Percentiles rank a stretch among this genome's conserved stretches.
phyloP scores from a whole-genome alignment of 2,113 vertebrate genomes.

The Cyanoderma ruficeps region DNA sequence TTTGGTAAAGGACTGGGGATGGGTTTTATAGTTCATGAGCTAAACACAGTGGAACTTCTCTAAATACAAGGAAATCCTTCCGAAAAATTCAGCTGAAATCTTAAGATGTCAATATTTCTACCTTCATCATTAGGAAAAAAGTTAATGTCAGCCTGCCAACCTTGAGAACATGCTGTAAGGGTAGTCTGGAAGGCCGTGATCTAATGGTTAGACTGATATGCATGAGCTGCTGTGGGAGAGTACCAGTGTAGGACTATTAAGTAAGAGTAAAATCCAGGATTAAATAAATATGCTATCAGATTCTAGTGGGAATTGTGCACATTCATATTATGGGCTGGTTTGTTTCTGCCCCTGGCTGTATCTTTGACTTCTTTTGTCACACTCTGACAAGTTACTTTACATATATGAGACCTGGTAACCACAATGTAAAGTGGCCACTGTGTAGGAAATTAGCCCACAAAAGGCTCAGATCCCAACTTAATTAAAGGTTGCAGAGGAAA shows the following conservation, averaged over 20 bases:
- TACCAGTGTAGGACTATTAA: background rate
- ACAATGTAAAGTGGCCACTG: background rate
- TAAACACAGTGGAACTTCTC: background rate
- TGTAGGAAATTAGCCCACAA: background rate
- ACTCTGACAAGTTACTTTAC: background rate
- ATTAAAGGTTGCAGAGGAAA: background rate
- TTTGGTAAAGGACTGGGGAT: background rate
- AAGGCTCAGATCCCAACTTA: background rate
- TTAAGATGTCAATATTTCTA: background rate
- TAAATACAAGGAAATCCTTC: background rate
- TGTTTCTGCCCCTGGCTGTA: background rate
- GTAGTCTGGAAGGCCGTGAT: background rate
- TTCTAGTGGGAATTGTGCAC: background rate
- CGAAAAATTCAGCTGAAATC: background rate
- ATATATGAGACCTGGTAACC: background rate
- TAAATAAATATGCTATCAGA: background rate
- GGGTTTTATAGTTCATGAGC: background rate
- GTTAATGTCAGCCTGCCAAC: background rate
- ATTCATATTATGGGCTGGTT: background rate
- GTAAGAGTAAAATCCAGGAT: background rate
- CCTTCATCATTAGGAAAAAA: background rate
- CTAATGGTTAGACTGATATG: background rate
- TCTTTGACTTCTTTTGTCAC: background rate
- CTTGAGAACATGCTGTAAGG: background rate
- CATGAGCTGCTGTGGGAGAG: background rate